Percentiles rank a stretch among this genome's conserved stretches.
Conservation (phyloP, 2,888 invertebrate species). For the Drosophila helvetica region DNA sequence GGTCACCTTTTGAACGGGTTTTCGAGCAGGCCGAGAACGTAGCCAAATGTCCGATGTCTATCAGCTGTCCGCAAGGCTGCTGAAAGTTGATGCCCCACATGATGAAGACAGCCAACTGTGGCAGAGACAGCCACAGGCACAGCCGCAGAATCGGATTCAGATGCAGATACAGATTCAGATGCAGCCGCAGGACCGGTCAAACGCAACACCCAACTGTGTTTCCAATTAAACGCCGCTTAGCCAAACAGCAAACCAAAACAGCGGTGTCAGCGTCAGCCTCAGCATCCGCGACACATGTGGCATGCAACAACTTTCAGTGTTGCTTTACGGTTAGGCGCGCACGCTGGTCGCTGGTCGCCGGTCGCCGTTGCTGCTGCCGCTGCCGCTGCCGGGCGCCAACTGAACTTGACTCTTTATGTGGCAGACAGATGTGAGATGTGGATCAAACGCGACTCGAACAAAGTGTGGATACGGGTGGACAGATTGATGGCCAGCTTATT, state of each 20-base stretch:
- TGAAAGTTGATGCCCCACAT: constrained; percentile 50
- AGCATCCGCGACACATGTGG: constrained; percentile 41
- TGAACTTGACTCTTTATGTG: constrained; percentile 77
- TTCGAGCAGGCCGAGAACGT: constrained; percentile 39
- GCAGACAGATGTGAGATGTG: constrained; percentile 41
- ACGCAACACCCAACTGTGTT: constrained; percentile 79
- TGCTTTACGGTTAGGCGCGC: constrained; percentile 66
- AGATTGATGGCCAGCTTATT: constrained; percentile 42
- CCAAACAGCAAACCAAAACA: constrained; percentile 39
- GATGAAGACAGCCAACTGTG: constrained; percentile 35
- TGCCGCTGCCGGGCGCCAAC: constrained; percentile 35
- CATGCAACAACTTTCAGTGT: constrained; percentile 75
- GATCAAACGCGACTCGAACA: constrained; percentile 23
- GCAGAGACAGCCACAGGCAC: background rate
- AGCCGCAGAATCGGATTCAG: constrained; percentile 2
- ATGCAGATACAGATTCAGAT: constrained; percentile 60
- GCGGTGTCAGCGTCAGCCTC: constrained; percentile 29
- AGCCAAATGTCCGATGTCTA: constrained; percentile 72
- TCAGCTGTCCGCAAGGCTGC: constrained; percentile 67
- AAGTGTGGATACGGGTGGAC: constrained; percentile 32
- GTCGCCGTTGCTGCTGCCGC: too few relatives aligned
- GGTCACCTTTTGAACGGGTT: constrained; percentile 63
- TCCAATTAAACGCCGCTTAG: constrained; percentile 73
- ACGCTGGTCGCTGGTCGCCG: constrained; percentile 13
- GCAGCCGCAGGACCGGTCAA: constrained; percentile 65